phyloP scores from a whole-genome alignment of 2,113 vertebrate genomes.

The Arenaria interpres region DNA sequence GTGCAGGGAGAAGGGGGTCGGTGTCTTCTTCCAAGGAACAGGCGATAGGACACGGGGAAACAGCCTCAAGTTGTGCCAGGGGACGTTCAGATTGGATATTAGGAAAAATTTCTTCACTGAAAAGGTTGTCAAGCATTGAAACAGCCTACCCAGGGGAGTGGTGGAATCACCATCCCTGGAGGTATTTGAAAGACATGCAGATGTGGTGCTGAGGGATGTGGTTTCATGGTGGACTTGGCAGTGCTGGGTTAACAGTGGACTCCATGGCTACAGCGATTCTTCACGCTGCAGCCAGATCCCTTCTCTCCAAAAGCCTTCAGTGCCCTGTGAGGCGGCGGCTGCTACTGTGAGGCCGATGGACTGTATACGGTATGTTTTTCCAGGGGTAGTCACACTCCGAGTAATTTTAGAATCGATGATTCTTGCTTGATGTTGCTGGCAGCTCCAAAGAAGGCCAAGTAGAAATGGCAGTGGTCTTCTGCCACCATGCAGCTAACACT shows the following conservation, averaged over 20 bases:
- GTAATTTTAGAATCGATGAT: background rate
- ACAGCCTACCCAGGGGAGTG: background rate
- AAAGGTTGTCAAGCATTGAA: background rate
- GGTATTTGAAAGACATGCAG: background rate
- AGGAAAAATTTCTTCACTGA: background rate
- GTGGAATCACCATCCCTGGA: background rate
- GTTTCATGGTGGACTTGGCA: background rate
- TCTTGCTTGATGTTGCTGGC: background rate
- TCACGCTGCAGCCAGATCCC: accelerated
- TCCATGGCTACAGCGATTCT: background rate
- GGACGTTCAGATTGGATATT: background rate
- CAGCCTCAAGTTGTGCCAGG: background rate
- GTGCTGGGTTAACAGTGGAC: background rate
- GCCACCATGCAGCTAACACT: accelerated
- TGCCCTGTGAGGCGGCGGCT: too few species aligned
- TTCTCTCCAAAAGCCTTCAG: background rate
- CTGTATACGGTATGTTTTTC: accelerated
- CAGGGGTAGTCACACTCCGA: too few species aligned
- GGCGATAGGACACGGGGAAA: background rate
- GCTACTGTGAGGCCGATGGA: background rate
- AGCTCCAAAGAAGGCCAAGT: background rate
- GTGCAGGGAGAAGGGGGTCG: background rate
- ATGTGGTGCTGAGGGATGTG: background rate
- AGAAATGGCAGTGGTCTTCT: background rate
- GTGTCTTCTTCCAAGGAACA: background rate